These are phyloP conservation scores for Rhynchonema sp. DNA, from an alignment of 2,888 invertebrate genomes.

Conservation along the genomic window DNA sequence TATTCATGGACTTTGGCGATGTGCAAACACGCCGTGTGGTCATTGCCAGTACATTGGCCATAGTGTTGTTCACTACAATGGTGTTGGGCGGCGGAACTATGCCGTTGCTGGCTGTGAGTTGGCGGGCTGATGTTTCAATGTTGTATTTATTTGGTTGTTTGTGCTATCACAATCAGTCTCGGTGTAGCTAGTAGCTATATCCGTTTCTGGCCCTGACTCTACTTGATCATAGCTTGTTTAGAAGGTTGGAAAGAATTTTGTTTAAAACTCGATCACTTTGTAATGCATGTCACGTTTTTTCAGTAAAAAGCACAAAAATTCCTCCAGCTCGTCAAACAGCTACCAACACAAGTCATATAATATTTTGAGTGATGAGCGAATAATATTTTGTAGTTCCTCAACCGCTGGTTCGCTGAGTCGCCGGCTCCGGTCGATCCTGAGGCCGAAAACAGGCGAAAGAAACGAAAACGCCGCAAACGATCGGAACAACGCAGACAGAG, in stretches of 20 bases:
- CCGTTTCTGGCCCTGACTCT: too few species aligned
- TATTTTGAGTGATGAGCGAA: too few species aligned
- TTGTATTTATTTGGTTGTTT: not conserved
- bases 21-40: conserved; percentile 76
- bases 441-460: not conserved
- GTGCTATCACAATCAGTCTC: too few species aligned
- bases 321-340: too few species aligned
- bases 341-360: too few species aligned
- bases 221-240: too few species aligned
- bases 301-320: not conserved
- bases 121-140: not conserved
- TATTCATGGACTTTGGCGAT: conserved; percentile 78
- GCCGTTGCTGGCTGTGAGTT: conserved; percentile 49
- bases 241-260: too few species aligned
- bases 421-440: not conserved
- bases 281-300: too few species aligned
- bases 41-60: conserved; percentile 91
- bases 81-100: conserved; percentile 91
- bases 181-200: too few species aligned
- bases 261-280: too few species aligned
- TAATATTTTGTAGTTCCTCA: conserved; percentile 42
- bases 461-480: not conserved
- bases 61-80: conserved; percentile 82
- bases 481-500: too few species aligned
- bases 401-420: conserved; percentile 25